Conservation (phyloP, 2,797 vertebrate species). For the Fistularia commersonii region DNA sequence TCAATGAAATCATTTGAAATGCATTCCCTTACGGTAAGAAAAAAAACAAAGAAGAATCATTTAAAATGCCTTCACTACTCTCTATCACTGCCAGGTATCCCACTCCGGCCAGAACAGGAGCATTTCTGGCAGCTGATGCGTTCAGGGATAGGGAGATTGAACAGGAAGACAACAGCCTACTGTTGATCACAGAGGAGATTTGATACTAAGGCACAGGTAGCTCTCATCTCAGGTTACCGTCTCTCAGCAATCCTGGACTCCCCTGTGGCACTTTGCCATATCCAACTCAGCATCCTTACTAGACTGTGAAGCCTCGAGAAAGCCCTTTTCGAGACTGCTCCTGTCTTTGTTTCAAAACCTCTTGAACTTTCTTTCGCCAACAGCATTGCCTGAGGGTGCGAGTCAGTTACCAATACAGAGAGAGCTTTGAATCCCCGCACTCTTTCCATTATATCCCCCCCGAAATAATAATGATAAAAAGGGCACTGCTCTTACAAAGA, state of each 20-base stretch:
- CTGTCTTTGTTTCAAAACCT: constrained; percentile 48
- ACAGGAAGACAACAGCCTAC: constrained; percentile 32
- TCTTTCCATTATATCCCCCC: constrained; percentile 23
- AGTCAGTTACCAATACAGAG: constrained; percentile 52
- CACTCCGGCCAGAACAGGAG: not conserved
- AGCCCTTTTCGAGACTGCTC: constrained; percentile 33
- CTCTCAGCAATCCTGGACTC: constrained; percentile 46
- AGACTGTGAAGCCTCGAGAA: constrained; percentile 51
- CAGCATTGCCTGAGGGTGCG: constrained; percentile 61
- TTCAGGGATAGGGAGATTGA: constrained; percentile 10
- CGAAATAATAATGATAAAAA: too few species aligned
- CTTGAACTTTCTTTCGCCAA: constrained; percentile 70
- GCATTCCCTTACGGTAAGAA: too few species aligned
- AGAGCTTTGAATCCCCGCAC: constrained; percentile 50
- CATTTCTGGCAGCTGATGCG: not conserved
- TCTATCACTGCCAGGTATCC: not conserved
- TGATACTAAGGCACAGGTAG: constrained; percentile 56
- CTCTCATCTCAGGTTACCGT: constrained; percentile 60
- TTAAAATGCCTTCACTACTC: not conserved
- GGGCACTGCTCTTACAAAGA: constrained; percentile 24
- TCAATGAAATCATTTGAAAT: not conserved
- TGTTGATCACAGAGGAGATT: constrained; percentile 49
- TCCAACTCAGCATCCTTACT: constrained; percentile 55
- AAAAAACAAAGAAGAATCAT: not conserved
- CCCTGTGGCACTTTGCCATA: constrained; percentile 52